Percentiles rank a stretch among this genome's conserved stretches.
These are phyloP conservation scores for Papilio helenus DNA, from an alignment of 1,140 invertebrate genomes.

Conservation along the genomic window DNA sequence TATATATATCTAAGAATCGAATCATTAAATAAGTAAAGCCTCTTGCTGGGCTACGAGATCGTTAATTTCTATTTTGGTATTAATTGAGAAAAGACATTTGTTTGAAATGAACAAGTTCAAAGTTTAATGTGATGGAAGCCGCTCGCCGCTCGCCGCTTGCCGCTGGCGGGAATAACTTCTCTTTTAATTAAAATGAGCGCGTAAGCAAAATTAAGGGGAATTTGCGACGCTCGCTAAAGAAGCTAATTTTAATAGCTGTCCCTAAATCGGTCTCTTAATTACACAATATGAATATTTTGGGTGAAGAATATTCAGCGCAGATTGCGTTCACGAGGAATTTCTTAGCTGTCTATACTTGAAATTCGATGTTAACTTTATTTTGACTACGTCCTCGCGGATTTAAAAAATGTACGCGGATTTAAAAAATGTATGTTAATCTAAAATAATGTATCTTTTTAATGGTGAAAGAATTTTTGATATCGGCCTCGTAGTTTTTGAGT, in stretches of 20 bases:
- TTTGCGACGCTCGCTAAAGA: constrained; percentile 31
- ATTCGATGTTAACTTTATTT: neutral
- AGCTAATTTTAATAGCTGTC: constrained; percentile 32
- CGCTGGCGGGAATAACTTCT: constrained; percentile 1
- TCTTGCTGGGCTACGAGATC: neutral
- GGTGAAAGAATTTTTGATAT: too few species aligned
- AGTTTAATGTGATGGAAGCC: constrained; percentile 17
- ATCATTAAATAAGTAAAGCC: neutral
- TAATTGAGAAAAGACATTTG: constrained; percentile 4
- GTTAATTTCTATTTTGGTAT: neutral
- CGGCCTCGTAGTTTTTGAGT: too few species aligned
- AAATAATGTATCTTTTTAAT: too few species aligned
- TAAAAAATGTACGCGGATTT: too few species aligned
- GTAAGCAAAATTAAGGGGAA: constrained; percentile 33
- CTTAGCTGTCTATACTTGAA: neutral
- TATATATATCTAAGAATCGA: neutral
- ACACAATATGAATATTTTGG: constrained; percentile 15
- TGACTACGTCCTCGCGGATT: too few species aligned
- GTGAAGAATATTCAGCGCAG: neutral
- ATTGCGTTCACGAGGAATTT: neutral
- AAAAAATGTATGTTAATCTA: too few species aligned
- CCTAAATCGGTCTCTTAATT: constrained; percentile 28
- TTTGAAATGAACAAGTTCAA: constrained; percentile 21
- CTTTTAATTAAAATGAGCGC: constrained; percentile 17
- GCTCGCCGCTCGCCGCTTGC: neutral